Evolutionary conservation across 2,797 vertebrate genomes (phyloP).

Genomic region (Lagocephalus sceleratus): DNA sequence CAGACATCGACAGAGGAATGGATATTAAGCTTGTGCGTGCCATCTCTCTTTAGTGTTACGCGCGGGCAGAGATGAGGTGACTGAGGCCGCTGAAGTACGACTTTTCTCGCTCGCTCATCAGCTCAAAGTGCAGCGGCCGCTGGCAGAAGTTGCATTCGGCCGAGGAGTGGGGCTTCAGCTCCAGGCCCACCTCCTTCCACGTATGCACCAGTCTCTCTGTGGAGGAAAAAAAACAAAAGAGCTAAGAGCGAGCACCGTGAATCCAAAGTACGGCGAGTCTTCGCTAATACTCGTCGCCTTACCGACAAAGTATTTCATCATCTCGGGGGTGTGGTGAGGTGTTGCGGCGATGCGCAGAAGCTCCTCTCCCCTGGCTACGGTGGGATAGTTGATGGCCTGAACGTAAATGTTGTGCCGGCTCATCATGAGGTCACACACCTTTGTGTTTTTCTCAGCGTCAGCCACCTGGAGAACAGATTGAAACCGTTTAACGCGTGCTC

Average conservation of each 20-base stretch:
- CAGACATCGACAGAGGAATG: slow-evolving; percentile 60
- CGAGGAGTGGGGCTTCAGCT: slow-evolving; percentile 86
- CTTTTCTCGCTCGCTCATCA: slow-evolving; percentile 90
- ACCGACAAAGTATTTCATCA: slow-evolving; percentile 96
- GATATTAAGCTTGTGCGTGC: slow-evolving; percentile 31
- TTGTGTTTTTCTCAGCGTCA: slow-evolving; percentile 91
- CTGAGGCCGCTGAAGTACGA: slow-evolving; percentile 93
- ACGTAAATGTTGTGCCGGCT: slow-evolving; percentile 92
- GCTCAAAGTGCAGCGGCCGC: slow-evolving; percentile 90
- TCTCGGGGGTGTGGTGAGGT: slow-evolving; percentile 93
- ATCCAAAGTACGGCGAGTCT: no score
- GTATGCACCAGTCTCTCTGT: slow-evolving; percentile 86
- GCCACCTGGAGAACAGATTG: slow-evolving; percentile 71
- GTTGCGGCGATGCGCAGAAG: slow-evolving; percentile 93
- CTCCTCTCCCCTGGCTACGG: slow-evolving; percentile 90
- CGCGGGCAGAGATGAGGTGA: slow-evolving; percentile 85
- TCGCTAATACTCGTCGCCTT: slow-evolving; percentile 43
- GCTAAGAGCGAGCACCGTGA: no score
- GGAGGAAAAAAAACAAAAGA: background rate
- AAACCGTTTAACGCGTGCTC: no score
- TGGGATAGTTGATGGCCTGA: slow-evolving; percentile 97
- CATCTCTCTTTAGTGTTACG: slow-evolving; percentile 68
- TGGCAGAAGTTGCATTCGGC: slow-evolving; percentile 93
- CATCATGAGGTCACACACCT: slow-evolving; percentile 92
- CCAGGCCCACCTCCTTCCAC: slow-evolving; percentile 87